A percentile compares a stretch with the other conserved stretches of the same genome.
Conservation (phyloP, 2,797 vertebrate genomes). For the Gymnopithys bicolor region DNA sequence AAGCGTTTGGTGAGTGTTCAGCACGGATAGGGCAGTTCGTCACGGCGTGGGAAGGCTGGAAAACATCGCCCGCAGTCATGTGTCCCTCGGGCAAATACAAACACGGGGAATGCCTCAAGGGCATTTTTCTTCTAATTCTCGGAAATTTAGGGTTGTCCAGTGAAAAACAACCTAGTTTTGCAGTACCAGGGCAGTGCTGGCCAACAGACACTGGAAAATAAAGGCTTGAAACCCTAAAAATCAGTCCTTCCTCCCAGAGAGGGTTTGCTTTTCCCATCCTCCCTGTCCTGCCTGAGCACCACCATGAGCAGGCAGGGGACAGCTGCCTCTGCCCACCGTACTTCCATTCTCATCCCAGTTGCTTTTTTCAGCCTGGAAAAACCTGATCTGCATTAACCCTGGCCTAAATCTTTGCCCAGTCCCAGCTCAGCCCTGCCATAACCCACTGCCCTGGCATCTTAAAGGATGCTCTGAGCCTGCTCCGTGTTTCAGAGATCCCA, state of each 20-base stretch:
- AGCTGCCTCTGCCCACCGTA: neutral
- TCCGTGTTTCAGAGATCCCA: neutral
- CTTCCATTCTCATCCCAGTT: neutral
- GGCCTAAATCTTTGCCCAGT: neutral
- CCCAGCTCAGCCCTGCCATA: neutral
- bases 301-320: accelerated
- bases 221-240: neutral
- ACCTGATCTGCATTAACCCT: neutral
- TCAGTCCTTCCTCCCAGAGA: neutral
- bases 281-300: neutral
- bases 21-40: accelerated
- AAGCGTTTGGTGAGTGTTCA: accelerated
- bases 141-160: neutral
- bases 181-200: neutral
- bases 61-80: neutral
- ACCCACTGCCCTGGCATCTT: accelerated
- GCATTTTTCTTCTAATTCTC: neutral
- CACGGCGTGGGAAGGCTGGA: constrained; percentile 24
- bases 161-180: neutral
- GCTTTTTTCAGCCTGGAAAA: neutral
- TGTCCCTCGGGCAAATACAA: neutral
- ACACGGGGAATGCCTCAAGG: neutral
- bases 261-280: neutral
- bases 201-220: neutral
- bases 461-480: neutral